Conservation (phyloP, 2,113 vertebrate genomes). For the Rhombomys opimus region DNA sequence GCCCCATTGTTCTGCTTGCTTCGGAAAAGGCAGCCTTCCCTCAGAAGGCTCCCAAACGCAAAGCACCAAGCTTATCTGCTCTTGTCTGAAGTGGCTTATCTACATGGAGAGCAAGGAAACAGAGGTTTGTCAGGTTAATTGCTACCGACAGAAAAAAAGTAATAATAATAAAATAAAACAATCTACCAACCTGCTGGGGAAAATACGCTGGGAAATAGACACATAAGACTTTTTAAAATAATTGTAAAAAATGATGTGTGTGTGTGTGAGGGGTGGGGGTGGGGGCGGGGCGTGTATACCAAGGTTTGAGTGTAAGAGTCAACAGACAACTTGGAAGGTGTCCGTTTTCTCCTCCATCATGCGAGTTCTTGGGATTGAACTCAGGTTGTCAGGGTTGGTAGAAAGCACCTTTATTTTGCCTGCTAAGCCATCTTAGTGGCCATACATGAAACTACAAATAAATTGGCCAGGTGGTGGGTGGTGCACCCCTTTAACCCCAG, state of each 20-base stretch:
- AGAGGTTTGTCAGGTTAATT: slow-evolving; percentile 54
- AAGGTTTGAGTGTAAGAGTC: background rate
- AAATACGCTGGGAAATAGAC: background rate
- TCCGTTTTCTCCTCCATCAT: background rate
- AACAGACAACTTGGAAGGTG: background rate
- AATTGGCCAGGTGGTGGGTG: background rate
- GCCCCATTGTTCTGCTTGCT: background rate
- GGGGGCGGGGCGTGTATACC: too few species aligned
- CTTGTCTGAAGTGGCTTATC: slow-evolving; percentile 31
- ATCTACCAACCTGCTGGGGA: background rate
- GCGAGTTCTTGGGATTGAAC: background rate
- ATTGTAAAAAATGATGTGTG: background rate
- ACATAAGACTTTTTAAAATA: background rate
- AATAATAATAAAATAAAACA: background rate
- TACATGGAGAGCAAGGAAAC: background rate
- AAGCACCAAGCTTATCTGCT: background rate
- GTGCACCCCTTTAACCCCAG: background rate
- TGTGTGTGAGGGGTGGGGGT: too few species aligned
- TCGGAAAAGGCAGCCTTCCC: slow-evolving; percentile 7
- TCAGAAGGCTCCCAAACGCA: background rate
- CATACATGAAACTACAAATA: background rate
- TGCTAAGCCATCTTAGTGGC: background rate
- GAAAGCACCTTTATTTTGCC: background rate
- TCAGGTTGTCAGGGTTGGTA: background rate
- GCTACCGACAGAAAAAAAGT: background rate